Base-by-base conservation (phyloP, 2,113 vertebrate species). In the Pomatorhinus ruficollis region DNA sequence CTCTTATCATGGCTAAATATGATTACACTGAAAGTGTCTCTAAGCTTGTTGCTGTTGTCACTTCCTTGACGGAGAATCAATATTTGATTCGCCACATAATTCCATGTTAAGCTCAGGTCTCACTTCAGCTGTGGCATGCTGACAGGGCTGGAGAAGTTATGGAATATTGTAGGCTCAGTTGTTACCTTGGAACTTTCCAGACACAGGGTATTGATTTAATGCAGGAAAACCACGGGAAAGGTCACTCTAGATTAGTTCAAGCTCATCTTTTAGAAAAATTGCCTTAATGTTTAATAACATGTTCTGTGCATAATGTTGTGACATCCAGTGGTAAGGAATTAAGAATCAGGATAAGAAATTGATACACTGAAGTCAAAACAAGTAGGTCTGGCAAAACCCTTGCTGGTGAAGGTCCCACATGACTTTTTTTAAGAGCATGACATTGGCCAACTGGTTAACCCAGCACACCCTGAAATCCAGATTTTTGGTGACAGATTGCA, bases 11-110 rank as follows among this genome's bases (percentile, higher is more conserved):
- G 42, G 42, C 68, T 90, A 92, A 83, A 90, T 83, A 61, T 77
- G 92, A 95, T 90, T 90, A 86, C 88, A 44, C 52, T 66, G 18
- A 24, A 83, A 66, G 76, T 52, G 15, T 74, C 85, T 85, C 83
- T 18, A 20, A 92, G 63, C 83, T 78, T 69, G 40, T 80, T 94
- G 85, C 86, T 61, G 25, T 84, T 84, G 89, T 91, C 91, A 81
- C 89, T 92, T 91, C 66, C 60, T 70, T 75, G 94, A 94, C 15
- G 4, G 70, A 70, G 53, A 94, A 96, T 87, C 95, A 80, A 95
- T 90, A 84, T 95, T 79, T 77, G 76, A 95, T 96, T 95, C 52
- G 11, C 52, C 54, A n/a, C 87, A 53, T 94, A 86, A 83, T 64
- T 76, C 89, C 28, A 7, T 15, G 25, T 20, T 91, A 30, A 50